Conservation (phyloP, 2,888 invertebrate genomes). For the Eupithecia inturbata region DNA sequence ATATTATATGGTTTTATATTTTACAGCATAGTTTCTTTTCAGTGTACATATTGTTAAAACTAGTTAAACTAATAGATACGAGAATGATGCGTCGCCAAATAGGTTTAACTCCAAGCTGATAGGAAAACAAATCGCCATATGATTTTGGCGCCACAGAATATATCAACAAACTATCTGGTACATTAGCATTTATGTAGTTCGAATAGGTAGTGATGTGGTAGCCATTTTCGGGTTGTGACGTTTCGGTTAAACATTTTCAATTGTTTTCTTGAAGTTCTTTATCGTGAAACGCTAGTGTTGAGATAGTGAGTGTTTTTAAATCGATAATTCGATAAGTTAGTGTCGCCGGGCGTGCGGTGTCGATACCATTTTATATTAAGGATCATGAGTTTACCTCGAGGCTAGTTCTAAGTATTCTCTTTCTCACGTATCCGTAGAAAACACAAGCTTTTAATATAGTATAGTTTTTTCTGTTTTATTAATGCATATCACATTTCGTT, state of each 20-base stretch:
- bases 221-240: conserved; percentile 42
- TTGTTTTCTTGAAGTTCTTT: conserved; percentile 24
- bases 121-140: not conserved
- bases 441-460: conserved; percentile 47
- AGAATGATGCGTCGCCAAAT: not conserved
- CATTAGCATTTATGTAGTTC: conserved; percentile 14
- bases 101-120: not conserved
- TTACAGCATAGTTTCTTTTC: conserved; percentile 6
- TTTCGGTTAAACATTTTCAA: conserved; percentile 33
- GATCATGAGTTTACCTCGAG: conserved; percentile 71
- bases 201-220: conserved; percentile 34
- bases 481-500: conserved; percentile 55
- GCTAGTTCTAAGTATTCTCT: conserved; percentile 61
- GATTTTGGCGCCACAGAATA: conserved; percentile 13
- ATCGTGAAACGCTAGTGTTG: conserved; percentile 31
- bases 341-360: conserved; percentile 49
- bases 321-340: not conserved
- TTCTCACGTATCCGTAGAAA: conserved; percentile 46
- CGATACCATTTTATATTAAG: conserved; percentile 77
- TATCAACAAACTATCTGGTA: conserved; percentile 2
- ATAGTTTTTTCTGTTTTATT: conserved; percentile 32
- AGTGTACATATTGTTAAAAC: not conserved
- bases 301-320: conserved; percentile 7
- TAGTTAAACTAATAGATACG: not conserved
- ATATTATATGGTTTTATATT: conserved; percentile 9